phyloP scores from a whole-genome alignment of 30 jellyfish, hydroid and myxozoan species.

The Cassiopea xamachana region DNA sequence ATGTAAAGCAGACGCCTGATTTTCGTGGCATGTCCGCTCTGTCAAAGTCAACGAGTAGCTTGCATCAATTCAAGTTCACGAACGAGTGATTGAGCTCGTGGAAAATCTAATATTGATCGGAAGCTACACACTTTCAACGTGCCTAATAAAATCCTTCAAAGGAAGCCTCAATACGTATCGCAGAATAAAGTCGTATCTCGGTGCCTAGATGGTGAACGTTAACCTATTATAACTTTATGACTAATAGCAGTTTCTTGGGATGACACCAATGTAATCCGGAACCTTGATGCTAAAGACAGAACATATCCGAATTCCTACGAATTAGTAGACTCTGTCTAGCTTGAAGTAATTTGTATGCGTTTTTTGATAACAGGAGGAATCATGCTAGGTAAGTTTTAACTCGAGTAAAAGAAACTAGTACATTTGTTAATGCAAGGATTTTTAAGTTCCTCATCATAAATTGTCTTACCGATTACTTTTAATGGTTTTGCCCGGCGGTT shows the following conservation, averaged over 20 bases:
- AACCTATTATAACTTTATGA: neutral
- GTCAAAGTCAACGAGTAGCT: neutral
- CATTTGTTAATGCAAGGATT: neutral
- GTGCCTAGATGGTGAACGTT: neutral
- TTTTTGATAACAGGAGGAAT: neutral
- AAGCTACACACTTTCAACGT: neutral
- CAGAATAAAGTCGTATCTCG: neutral
- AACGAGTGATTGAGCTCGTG: slow-evolving; percentile 1
- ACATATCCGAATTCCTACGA: neutral
- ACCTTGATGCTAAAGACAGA: neutral
- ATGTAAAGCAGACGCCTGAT: neutral
- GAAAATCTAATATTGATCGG: neutral
- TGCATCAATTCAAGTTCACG: neutral
- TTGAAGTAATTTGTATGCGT: neutral
- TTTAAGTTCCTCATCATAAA: neutral
- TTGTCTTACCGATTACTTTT: neutral
- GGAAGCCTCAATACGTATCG: neutral
- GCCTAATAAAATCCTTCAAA: neutral
- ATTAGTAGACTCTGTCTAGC: neutral
- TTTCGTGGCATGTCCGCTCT: neutral
- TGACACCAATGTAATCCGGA: neutral
- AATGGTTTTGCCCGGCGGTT: neutral
- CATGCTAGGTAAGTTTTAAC: neutral
- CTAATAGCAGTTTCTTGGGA: neutral
- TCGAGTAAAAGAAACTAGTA: neutral